Base-by-base conservation (phyloP, 2,797 vertebrate species). In the Labeo calbasu region DNA sequence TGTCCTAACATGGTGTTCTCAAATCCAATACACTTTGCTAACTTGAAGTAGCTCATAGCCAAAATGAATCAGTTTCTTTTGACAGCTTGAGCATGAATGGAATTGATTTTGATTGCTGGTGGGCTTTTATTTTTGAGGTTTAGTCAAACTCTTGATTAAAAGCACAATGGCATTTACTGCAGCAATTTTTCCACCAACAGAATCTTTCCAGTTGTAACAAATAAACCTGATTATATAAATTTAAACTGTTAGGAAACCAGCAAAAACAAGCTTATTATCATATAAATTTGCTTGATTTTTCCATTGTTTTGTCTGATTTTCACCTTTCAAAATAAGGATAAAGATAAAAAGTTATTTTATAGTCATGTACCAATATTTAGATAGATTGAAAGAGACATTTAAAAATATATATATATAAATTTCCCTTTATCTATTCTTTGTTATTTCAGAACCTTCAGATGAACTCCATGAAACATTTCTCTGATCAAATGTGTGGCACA, bases 141-240 rank as follows among this genome's bases (percentile, higher is more conserved):
- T 17, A 65, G 61, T 32, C 14, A 1, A 32, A 15, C 25, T 32
- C 55, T 53, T n/a, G 13, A 76, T 76, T 43, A 43, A 77, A 59
- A 77, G 8, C 50, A 36, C 43, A 79, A 50, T 36, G 32, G 19
- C 3, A 0, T 68, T 79, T 36, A 23, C 4, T n/a, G 43, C 25
- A 78, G 46, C 11, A n/a, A 32, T 63, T 65, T 11, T 66, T 17
- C 17, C 11, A 40, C 72, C 5, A 36, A n/a, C 17, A 11, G 53
- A 79, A 66, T 36, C 8, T 51, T 68, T 53, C 48, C 28, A 53
- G 48, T 79, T 79, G 19, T 51, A 40, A 40, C 63, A 23, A 59
- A 25, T 17, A 43, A 17, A 43, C 53, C 21, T 43, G 53, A 77
- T 59, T 77, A 17, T 43, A 15, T 15, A 0, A 8, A n/a, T 36